phyloP scores from a whole-genome alignment of 2,888 invertebrate genomes.

The Crioceris asparagi region DNA sequence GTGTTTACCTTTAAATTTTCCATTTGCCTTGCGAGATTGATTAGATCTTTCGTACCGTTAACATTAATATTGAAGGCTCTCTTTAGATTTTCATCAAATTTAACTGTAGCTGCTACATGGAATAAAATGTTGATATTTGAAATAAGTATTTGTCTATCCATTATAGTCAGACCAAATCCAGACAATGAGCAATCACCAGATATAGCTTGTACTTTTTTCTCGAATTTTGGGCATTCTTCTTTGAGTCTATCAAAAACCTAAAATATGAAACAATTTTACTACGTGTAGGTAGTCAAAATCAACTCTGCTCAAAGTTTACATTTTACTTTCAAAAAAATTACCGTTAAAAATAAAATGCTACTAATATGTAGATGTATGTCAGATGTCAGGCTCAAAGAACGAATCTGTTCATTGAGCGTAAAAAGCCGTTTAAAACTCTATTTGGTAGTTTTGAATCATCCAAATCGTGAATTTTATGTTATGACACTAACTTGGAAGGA shows the following conservation, averaged over 20 bases:
- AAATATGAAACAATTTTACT: no score
- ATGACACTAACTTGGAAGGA: no score
- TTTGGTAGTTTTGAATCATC: no score
- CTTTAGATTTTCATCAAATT: constrained; percentile 74
- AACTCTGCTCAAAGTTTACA: no score
- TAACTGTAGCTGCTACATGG: constrained; percentile 87
- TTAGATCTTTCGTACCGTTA: constrained; percentile 61
- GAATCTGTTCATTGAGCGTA: no score
- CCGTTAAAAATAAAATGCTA: no score
- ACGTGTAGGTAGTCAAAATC: no score
- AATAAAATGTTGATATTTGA: constrained; percentile 62
- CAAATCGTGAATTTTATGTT: no score
- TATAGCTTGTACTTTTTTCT: constrained; percentile 57
- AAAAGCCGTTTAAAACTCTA: no score
- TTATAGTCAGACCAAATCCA: constrained; percentile 50
- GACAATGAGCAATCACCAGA: constrained; percentile 57
- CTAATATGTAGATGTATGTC: no score
- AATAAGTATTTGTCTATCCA: constrained; percentile 49
- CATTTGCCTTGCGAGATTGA: constrained; percentile 61
- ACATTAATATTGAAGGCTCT: constrained; percentile 72
- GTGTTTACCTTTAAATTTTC: constrained; percentile 57
- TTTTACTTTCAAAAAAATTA: no score
- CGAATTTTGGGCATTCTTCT: constrained; percentile 45
- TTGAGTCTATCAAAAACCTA: constrained; percentile 46
- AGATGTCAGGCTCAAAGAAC: no score